Evolutionary conservation across 2,797 vertebrate species (phyloP).

Genomic region (Psittacula derbiana): DNA sequence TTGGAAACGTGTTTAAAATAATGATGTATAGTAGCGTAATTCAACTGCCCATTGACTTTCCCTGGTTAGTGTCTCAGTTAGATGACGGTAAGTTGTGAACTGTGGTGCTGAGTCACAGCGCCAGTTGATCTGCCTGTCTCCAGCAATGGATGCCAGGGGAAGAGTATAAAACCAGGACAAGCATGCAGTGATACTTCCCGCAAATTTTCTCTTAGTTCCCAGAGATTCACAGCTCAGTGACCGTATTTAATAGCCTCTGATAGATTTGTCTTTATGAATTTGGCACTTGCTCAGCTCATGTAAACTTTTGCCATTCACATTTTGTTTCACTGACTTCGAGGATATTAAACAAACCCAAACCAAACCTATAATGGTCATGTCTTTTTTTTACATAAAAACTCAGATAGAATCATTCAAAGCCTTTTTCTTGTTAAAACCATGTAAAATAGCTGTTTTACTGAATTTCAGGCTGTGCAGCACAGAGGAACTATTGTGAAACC

Average conservation of each 20-base stretch:
- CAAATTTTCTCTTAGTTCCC: neutral
- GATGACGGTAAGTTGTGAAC: neutral
- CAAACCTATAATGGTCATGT: neutral
- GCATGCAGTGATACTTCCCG: neutral
- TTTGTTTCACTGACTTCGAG: neutral
- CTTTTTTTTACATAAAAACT: neutral
- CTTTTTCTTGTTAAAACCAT: neutral
- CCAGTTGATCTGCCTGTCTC: neutral
- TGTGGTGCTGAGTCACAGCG: neutral
- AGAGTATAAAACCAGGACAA: neutral
- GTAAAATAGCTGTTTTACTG: neutral
- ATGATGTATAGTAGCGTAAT: neutral
- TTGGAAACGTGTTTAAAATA: neutral
- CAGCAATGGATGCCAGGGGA: neutral
- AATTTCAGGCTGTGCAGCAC: slow-evolving; percentile 87
- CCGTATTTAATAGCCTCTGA: neutral
- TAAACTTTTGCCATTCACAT: neutral
- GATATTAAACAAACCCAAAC: neutral
- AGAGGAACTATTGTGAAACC: slow-evolving; percentile 86
- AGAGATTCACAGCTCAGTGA: neutral
- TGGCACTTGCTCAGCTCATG: neutral
- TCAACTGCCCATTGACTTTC: neutral
- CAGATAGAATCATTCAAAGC: neutral
- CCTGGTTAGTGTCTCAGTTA: neutral
- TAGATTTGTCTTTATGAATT: neutral